Evolutionary conservation across 2,113 vertebrate species (phyloP).

Genomic region (Pandion haliaetus): DNA sequence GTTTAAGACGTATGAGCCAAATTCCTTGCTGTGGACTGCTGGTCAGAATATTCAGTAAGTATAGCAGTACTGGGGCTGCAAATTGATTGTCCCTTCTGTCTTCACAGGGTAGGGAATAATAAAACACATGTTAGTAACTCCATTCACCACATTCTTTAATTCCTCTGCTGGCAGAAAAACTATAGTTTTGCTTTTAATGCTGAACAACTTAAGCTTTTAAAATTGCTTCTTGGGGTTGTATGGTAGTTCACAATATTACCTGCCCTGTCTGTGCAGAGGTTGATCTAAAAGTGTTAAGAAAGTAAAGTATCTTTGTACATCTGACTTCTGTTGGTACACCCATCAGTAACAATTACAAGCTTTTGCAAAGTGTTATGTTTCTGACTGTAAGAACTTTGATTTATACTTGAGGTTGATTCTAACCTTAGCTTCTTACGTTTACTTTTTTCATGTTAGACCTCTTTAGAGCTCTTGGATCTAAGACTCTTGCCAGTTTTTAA

Average conservation of each 20-base stretch:
- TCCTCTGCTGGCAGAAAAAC: neutral
- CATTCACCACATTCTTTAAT: neutral
- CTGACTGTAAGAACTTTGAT: neutral
- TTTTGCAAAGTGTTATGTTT: neutral
- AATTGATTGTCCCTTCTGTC: neutral
- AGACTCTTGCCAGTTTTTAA: neutral
- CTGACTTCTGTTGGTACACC: neutral
- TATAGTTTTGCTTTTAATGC: neutral
- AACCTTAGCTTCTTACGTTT: neutral
- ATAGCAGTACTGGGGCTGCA: neutral
- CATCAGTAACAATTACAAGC: neutral
- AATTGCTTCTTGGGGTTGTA: neutral
- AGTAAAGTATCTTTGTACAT: neutral
- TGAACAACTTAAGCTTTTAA: neutral
- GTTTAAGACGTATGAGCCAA: neutral
- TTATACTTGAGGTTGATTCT: neutral
- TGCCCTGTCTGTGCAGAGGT: neutral
- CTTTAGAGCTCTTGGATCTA: neutral
- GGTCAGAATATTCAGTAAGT: neutral
- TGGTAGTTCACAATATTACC: rapidly evolving
- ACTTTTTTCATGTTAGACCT: neutral
- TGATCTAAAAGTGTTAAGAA: neutral
- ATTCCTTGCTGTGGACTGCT: neutral
- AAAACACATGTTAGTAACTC: neutral
- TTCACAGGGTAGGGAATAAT: neutral